Conservation (phyloP, 2,113 vertebrate genomes). For the Percopsis transmontana region DNA sequence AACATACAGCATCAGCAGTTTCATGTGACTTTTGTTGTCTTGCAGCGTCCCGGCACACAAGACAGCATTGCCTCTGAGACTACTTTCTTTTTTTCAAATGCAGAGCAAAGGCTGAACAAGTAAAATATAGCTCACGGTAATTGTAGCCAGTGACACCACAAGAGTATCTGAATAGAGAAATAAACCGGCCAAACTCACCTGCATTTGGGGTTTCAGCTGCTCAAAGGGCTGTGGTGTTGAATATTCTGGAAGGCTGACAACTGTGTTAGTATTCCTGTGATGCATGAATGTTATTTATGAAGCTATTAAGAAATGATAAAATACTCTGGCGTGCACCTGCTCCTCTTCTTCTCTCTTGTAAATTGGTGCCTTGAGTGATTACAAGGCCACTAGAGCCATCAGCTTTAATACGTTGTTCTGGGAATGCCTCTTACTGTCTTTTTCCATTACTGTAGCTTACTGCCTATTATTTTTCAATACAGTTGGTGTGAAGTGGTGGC, state of each 20-base stretch:
- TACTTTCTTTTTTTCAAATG: conserved; percentile 10
- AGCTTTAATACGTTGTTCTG: conserved; percentile 71
- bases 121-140: conserved; percentile 16
- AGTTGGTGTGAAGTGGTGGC: not conserved
- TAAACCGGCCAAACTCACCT: conserved; percentile 19
- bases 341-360: conserved; percentile 49
- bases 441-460: conserved; percentile 44
- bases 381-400: conserved; percentile 69
- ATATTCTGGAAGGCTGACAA: conserved; percentile 30
- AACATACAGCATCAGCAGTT: conserved; percentile 49
- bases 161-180: conserved; percentile 21
- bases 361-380: conserved; percentile 67
- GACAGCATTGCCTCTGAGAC: not conserved
- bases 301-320: conserved; percentile 69
- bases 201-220: conserved; percentile 43
- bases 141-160: conserved; percentile 13
- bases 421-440: conserved; percentile 51
- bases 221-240: conserved; percentile 25
- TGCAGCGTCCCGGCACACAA: conserved; percentile 11
- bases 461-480: not conserved
- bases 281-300: conserved; percentile 71
- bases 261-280: conserved; percentile 43
- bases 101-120: conserved; percentile 8
- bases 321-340: conserved; percentile 67
- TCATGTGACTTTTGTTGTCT: conserved; percentile 21